Conservation (phyloP, 2,888 invertebrate species). For the Volucella zonaria region DNA sequence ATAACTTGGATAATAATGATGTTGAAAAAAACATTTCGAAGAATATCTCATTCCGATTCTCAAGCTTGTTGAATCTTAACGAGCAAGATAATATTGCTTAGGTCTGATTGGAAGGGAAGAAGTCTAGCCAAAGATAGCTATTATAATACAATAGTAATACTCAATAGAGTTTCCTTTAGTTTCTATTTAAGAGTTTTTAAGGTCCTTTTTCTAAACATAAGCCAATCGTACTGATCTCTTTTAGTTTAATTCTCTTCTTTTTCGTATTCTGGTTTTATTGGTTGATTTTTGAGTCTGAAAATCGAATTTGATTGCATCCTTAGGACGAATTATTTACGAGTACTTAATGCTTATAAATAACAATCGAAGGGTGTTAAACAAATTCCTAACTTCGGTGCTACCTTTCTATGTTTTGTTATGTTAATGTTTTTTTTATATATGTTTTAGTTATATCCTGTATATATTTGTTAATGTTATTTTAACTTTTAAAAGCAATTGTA, state of each 20-base stretch:
- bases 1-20: conserved; percentile 81
- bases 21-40: conserved; percentile 82
- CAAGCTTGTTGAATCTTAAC: conserved; percentile 81
- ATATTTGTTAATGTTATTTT: conserved; percentile 30
- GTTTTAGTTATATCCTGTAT: conserved; percentile 7
- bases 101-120: neutral
- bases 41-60: conserved; percentile 82
- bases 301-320: too few relatives aligned
- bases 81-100: conserved; percentile 77
- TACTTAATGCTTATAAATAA: too few relatives aligned
- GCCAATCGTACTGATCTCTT: conserved; percentile 40
- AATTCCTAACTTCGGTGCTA: neutral
- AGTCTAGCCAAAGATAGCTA: conserved; percentile 64
- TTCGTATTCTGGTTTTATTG: neutral
- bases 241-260: neutral
- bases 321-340: too few relatives aligned
- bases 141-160: conserved; percentile 44
- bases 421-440: conserved; percentile 63
- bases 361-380: too few relatives aligned
- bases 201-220: neutral
- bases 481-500: neutral
- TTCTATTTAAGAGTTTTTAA: neutral
- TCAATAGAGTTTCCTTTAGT: conserved; percentile 20
- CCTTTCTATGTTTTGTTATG: conserved; percentile 77
- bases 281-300: neutral